Evolutionary conservation across 2,113 vertebrate genomes (phyloP).

Genomic region (Callipepla californica): DNA sequence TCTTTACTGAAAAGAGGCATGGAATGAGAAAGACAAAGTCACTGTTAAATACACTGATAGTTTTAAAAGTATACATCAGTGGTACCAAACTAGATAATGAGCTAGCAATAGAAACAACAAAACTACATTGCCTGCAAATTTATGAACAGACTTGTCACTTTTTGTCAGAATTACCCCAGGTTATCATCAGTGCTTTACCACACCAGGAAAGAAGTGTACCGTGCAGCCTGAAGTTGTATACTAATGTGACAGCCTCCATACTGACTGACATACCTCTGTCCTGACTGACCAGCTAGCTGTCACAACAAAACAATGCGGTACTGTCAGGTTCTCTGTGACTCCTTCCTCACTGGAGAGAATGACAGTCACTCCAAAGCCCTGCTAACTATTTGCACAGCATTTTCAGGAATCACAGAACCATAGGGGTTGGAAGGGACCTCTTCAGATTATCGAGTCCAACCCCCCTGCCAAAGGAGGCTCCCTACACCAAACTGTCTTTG

Average conservation of each 20-base stretch:
- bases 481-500: background rate
- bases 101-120: fast-evolving
- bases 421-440: too few species aligned
- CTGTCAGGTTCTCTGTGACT: background rate
- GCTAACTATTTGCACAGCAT: background rate
- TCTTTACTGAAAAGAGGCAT: background rate
- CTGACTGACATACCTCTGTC: background rate
- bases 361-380: background rate
- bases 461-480: too few species aligned
- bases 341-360: background rate
- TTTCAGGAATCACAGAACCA: background rate
- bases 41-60: fast-evolving
- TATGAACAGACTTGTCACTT: background rate
- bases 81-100: background rate
- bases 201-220: fast-evolving
- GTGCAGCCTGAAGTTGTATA: fast-evolving
- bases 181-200: background rate
- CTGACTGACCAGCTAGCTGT: background rate
- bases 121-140: background rate
- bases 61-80: fast-evolving
- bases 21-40: background rate
- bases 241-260: background rate
- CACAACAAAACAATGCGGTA: fast-evolving
- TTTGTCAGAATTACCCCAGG: background rate
- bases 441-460: too few species aligned